These are phyloP conservation scores for Theocolax elegans DNA, from an alignment of 1,140 invertebrate genomes.

Conservation along the genomic window DNA sequence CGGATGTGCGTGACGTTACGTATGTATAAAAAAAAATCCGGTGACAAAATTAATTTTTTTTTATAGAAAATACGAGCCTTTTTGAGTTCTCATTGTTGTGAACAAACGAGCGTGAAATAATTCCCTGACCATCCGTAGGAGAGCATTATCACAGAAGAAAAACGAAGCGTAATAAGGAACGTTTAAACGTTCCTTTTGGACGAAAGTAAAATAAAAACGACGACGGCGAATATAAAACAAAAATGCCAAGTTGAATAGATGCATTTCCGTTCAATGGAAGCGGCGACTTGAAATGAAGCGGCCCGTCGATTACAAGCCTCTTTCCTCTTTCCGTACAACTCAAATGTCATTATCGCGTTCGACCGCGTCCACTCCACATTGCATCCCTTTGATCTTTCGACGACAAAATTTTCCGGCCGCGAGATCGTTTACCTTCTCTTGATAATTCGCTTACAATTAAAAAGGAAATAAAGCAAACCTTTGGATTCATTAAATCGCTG, in stretches of 20 bases:
- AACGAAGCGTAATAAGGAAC: background rate
- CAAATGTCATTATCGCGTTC: slow-evolving; percentile 45
- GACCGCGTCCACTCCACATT: slow-evolving; percentile 38
- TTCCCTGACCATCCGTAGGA: background rate
- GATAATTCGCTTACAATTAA: slow-evolving; percentile 60
- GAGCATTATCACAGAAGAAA: background rate
- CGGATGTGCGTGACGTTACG: no score
- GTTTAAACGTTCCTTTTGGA: background rate
- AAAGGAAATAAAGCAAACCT: slow-evolving; percentile 44
- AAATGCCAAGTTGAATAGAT: background rate
- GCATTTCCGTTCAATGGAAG: slow-evolving; percentile 11
- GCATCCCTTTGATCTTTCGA: slow-evolving; percentile 5
- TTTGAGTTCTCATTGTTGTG: background rate
- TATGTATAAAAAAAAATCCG: background rate
- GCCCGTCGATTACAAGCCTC: slow-evolving; percentile 4
- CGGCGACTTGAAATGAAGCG: slow-evolving; percentile 21
- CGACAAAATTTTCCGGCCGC: background rate
- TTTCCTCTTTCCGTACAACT: background rate
- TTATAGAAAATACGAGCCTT: background rate
- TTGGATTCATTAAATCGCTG: no score
- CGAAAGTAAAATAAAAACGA: background rate
- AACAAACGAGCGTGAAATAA: background rate
- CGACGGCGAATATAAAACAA: no score
- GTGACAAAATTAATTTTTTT: background rate
- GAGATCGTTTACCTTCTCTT: background rate